These are phyloP conservation scores for Dinomys branickii DNA, from an alignment of 2,113 vertebrate species.

Conservation along the genomic window DNA sequence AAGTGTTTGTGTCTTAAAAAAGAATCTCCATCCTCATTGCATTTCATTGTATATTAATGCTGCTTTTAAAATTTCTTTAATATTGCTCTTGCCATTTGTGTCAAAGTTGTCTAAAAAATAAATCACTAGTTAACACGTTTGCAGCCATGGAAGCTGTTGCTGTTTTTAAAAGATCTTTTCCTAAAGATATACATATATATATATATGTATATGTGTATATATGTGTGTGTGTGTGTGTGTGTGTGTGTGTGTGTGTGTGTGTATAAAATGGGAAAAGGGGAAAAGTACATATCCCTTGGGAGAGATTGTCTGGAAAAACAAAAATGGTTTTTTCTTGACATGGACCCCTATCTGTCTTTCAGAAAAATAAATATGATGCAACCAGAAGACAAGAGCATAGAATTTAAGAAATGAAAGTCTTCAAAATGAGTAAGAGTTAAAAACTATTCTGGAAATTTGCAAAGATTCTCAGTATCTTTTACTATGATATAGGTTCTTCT, in stretches of 20 bases:
- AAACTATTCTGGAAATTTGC: not conserved
- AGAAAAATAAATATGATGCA: not conserved
- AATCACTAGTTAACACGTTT: slow-evolving; percentile 24
- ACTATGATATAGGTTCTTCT: not conserved
- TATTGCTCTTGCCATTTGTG: slow-evolving; percentile 57
- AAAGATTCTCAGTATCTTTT: not conserved
- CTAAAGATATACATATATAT: not conserved
- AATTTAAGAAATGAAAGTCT: not conserved
- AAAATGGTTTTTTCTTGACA: not conserved
- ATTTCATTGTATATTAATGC: slow-evolving; percentile 64
- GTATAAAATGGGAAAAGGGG: no score
- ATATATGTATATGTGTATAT: not conserved
- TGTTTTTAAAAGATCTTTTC: slow-evolving; percentile 11
- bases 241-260: no score
- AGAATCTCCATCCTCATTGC: slow-evolving; percentile 7
- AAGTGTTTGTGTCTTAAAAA: slow-evolving; percentile 42
- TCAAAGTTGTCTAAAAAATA: slow-evolving; percentile 45
- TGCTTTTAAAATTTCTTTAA: slow-evolving; percentile 64
- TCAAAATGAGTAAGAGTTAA: not conserved
- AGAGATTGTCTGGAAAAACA: not conserved
- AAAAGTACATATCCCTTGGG: not conserved
- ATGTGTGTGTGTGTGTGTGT: no score
- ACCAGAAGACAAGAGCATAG: not conserved
- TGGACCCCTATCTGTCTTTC: not conserved
- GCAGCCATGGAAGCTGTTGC: not conserved